Percentiles rank a stretch among this genome's conserved stretches.
Evolutionary conservation across 2,888 invertebrate species (phyloP).

Genomic region (Dysmachus trigonus): DNA sequence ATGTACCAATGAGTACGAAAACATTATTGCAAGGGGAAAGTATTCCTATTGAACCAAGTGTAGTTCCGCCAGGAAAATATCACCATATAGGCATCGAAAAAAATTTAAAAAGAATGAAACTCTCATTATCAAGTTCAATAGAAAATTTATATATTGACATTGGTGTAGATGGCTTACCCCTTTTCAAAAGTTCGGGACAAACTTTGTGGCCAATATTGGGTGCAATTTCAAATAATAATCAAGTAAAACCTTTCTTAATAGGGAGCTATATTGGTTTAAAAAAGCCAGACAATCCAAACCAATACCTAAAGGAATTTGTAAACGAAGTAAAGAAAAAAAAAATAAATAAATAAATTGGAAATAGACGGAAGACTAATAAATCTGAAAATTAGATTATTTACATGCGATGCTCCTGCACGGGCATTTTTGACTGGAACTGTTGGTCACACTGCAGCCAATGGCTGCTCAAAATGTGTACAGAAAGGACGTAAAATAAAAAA

Average conservation of each 20-base stretch:
- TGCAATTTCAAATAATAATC: not conserved
- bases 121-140: not conserved
- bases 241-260: conserved; percentile 4
- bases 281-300: conserved; percentile 3
- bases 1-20: not conserved
- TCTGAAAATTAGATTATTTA: not conserved
- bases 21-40: not conserved
- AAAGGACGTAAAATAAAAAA: conserved; percentile 24
- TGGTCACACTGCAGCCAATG: conserved; percentile 5
- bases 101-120: not conserved
- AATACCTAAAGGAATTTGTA: not conserved
- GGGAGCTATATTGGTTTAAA: not conserved
- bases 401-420: conserved; percentile 31
- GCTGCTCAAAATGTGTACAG: conserved; percentile 34
- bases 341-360: not conserved
- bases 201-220: conserved; percentile 42
- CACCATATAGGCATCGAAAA: not conserved
- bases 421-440: conserved; percentile 15
- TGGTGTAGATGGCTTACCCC: not conserved
- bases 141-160: not conserved
- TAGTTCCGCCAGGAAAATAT: not conserved
- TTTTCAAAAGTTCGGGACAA: conserved; percentile 22
- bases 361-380: not conserved
- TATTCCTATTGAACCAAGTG: not conserved
- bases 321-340: not conserved